These are phyloP conservation scores for Drosophila albomicans DNA, from an alignment of 1,140 invertebrate species.

Conservation along the genomic window DNA sequence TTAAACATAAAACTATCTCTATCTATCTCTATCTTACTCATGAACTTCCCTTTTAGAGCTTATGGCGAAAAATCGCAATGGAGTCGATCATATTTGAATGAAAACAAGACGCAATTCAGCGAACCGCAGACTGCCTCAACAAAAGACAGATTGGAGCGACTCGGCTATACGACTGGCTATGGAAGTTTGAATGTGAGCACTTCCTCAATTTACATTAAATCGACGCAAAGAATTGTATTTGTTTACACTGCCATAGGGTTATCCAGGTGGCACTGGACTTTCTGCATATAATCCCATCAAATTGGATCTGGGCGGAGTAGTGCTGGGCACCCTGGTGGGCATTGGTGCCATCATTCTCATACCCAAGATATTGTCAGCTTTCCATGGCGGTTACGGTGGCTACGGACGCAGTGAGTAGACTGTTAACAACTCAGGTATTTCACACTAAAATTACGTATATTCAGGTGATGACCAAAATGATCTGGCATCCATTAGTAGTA, in stretches of 20 bases:
- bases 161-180: constrained; percentile 82
- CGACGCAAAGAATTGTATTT: background rate
- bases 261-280: constrained; percentile 85
- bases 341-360: constrained; percentile 91
- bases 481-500: constrained; percentile 87
- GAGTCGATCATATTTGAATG: constrained; percentile 67
- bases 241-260: constrained; percentile 52
- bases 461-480: constrained; percentile 88
- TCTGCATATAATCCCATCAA: constrained; percentile 89
- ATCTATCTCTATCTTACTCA: background rate
- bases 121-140: constrained; percentile 65
- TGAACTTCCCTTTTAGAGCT: constrained; percentile 41
- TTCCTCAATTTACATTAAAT: background rate
- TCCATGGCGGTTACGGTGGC: constrained; percentile 89
- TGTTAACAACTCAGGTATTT: background rate
- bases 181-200: constrained; percentile 73
- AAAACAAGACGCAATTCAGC: constrained; percentile 68
- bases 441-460: background rate
- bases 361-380: constrained; percentile 90
- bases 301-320: constrained; percentile 92
- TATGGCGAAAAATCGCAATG: constrained; percentile 68
- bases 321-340: constrained; percentile 91
- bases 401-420: constrained; percentile 89
- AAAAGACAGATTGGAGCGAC: constrained; percentile 77
- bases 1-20: too few relatives aligned